Evolutionary conservation across 2,113 vertebrate genomes (phyloP).

Genomic region (Sapajus apella): DNA sequence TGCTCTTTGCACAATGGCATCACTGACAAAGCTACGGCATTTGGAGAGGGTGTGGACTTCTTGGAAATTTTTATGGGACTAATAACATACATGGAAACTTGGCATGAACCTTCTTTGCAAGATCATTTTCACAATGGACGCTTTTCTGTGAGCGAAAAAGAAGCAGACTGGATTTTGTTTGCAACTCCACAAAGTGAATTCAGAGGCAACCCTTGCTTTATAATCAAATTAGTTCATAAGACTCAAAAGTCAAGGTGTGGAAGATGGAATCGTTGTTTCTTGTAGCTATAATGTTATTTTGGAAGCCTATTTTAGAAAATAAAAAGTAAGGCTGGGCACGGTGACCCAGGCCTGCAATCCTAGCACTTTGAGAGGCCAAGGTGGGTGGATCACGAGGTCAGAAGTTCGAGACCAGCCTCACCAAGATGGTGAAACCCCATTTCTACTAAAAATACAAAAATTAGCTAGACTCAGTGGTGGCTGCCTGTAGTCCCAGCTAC

Average conservation of each 20-base stretch:
- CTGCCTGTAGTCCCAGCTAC: too few relatives aligned
- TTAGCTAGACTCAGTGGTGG: too few relatives aligned
- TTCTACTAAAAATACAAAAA: too few relatives aligned
- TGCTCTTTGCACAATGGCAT: accelerated
- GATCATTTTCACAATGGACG: not conserved
- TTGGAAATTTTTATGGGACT: not conserved
- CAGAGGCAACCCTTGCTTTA: not conserved
- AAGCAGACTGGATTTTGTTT: not conserved
- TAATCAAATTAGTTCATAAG: not conserved
- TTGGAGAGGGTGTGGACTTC: not conserved
- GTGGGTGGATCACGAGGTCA: too few relatives aligned
- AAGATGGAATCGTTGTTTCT: not conserved
- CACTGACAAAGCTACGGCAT: not conserved
- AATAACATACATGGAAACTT: not conserved
- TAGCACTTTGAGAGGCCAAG: too few relatives aligned
- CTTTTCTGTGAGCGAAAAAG: not conserved
- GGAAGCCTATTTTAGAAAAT: not conserved
- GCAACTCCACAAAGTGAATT: not conserved
- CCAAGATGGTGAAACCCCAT: too few relatives aligned
- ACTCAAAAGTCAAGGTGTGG: not conserved
- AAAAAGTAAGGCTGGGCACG: too few relatives aligned
- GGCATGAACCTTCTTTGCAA: not conserved
- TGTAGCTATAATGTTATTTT: too few relatives aligned
- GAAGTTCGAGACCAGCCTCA: too few relatives aligned
- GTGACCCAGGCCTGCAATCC: too few relatives aligned